Evolutionary conservation across 2,797 vertebrate genomes (phyloP), one percentile per base, ranked within the genome.

Genomic region (Tadarida brasiliensis): DNA sequence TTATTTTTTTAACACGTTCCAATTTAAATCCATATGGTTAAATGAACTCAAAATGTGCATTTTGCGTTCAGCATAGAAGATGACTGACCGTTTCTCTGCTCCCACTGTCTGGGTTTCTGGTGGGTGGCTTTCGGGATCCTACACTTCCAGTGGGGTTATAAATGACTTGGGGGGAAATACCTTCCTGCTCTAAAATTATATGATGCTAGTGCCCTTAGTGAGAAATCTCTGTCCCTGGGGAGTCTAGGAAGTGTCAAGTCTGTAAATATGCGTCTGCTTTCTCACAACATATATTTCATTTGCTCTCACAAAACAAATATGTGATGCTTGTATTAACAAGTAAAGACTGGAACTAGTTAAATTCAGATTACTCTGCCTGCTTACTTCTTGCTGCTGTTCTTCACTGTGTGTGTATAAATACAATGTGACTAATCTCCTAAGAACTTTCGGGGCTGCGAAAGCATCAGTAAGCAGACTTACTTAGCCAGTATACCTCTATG

Each of bases 1-100:
- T 76, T 76, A 94, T 97, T 97, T 89, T 91, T 96, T 44, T 47
- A 15, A 91, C 78, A 92, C 0, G 2, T 83, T 82, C 63, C 90
- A 17, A 78, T 94, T 97, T 96, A 95, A 97, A 98, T 91, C 49
- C 20, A 26, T 65, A 56, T 88, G 95, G 63, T 96, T 94, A 95
- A 90, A 93, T 71, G 92, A 85, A 97, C 84, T 89, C 88, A 10
- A 94, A 83, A 91, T 44, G 96, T 86, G 96, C 74, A 96, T 97
- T 97, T 95, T 88, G 74, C 81, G 86, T 87, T 95, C 54, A 71
- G 44, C 74, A 83, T 67, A 87, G 84, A 97, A 96, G 86, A 81
- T 97, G 70, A 63, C 0, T 90, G 71, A 78, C 88, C 71, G 20
- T 70, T 94, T 95, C 61, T 94, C 61, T 77, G 15, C 73, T 80